Conservation (phyloP, 2,888 invertebrate genomes). For the Mimachlamys varia region DNA sequence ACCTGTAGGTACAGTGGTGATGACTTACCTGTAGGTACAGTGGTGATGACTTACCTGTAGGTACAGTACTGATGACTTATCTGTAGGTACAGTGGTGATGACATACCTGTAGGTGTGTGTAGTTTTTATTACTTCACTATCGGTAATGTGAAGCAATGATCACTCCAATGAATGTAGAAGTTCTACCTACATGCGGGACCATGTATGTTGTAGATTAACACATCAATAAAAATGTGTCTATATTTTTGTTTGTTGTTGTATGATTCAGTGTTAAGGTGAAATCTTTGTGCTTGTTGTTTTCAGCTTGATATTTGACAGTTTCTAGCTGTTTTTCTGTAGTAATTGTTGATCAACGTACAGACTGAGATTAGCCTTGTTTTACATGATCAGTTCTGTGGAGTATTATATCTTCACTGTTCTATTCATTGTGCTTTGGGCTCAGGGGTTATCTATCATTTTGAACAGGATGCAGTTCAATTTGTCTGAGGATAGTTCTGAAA, state of each 20-base stretch:
- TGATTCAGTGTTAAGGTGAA: background rate
- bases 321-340: too few relatives aligned
- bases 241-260: background rate
- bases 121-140: too few relatives aligned
- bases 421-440: background rate
- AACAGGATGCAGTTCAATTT: background rate
- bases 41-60: background rate
- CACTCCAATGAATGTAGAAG: background rate
- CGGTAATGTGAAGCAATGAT: background rate
- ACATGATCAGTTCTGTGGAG: background rate
- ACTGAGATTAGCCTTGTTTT: background rate
- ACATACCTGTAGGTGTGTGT: too few relatives aligned
- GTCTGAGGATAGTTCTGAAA: background rate
- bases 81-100: background rate
- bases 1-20: background rate
- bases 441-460: background rate
- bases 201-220: background rate
- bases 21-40: background rate
- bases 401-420: background rate
- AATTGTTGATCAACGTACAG: background rate
- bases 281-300: background rate
- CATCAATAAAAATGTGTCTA: background rate
- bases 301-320: background rate
- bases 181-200: constrained; percentile 11
- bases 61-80: too few relatives aligned